phyloP scores from a whole-genome alignment of 2,888 invertebrate species.

The Pseudolycoriella hygida region DNA sequence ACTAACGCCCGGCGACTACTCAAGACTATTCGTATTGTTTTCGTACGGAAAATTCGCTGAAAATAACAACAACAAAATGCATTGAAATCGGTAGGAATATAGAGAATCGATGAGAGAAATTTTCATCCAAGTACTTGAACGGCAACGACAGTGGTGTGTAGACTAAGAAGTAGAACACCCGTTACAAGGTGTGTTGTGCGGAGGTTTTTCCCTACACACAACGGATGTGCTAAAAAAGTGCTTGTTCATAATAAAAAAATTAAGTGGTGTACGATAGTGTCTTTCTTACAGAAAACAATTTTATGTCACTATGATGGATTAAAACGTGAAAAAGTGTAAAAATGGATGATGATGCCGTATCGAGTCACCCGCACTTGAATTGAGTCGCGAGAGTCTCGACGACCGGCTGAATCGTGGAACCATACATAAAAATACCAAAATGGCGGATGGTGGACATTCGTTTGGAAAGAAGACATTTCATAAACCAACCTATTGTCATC shows the following conservation, averaged over 20 bases:
- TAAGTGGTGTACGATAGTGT: not conserved
- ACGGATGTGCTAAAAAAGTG: conserved; percentile 9
- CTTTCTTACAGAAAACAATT: conserved; percentile 4
- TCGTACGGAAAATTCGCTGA: conserved; percentile 1
- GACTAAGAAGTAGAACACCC: conserved; percentile 10
- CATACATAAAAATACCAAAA: conserved; percentile 21
- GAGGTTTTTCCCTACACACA: conserved; percentile 14
- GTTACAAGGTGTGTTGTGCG: conserved; percentile 15
- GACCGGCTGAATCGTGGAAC: conserved; percentile 17
- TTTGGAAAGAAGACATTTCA: conserved; percentile 99
- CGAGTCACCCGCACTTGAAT: conserved; percentile 18
- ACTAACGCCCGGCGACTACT: conserved; percentile 8
- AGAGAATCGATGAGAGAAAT: conserved; percentile 4
- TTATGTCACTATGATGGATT: conserved; percentile 6
- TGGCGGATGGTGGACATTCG: conserved; percentile 70
- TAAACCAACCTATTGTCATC: conserved; percentile 99
- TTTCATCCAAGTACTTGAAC: conserved; percentile 6
- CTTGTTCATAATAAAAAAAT: not conserved
- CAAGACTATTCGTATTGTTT: conserved; percentile 7
- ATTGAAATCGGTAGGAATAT: conserved; percentile 4
- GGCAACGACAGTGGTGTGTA: conserved; percentile 7
- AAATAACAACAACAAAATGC: conserved; percentile 7
- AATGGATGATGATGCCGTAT: conserved; percentile 17
- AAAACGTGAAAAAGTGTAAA: conserved; percentile 10
- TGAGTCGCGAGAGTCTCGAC: conserved; percentile 19